Percentiles rank a stretch among this genome's conserved stretches.
Evolutionary conservation across 2,888 invertebrate species (phyloP).

Genomic region (Drosophila glabriapex): DNA sequence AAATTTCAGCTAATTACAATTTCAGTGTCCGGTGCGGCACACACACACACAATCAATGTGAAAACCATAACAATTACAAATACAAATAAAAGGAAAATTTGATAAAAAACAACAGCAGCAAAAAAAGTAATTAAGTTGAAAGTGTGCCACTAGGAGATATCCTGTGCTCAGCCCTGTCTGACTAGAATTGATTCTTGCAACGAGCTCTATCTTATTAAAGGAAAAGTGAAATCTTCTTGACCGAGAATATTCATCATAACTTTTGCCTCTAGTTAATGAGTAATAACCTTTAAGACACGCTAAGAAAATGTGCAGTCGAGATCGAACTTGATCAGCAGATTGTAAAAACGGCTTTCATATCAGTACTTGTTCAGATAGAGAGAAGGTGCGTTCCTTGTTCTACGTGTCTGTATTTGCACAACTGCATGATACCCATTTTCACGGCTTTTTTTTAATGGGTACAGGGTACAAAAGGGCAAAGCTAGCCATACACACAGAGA

Average conservation of each 20-base stretch:
- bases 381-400: too few relatives aligned
- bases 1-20: slow-evolving; percentile 80
- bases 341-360: neutral
- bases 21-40: slow-evolving; percentile 67
- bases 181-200: neutral
- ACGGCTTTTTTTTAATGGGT: neutral
- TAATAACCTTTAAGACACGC: neutral
- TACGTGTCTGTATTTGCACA: neutral
- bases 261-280: neutral
- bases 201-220: neutral
- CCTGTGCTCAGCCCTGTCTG: neutral
- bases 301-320: too few relatives aligned
- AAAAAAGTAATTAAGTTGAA: slow-evolving; percentile 2
- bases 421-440: neutral
- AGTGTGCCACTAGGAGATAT: neutral
- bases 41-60: slow-evolving; percentile 59
- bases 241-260: neutral
- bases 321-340: neutral
- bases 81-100: slow-evolving; percentile 56
- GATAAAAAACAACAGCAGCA: slow-evolving; percentile 17
- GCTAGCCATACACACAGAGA: slow-evolving; percentile 19
- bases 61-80: slow-evolving; percentile 76
- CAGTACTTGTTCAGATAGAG: neutral
- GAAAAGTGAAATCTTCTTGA: neutral
- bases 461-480: slow-evolving; percentile 16